Evolutionary conservation across 92 coral and sea anemone genomes (phyloP).

Genomic region (Parazoanthus swiftii): DNA sequence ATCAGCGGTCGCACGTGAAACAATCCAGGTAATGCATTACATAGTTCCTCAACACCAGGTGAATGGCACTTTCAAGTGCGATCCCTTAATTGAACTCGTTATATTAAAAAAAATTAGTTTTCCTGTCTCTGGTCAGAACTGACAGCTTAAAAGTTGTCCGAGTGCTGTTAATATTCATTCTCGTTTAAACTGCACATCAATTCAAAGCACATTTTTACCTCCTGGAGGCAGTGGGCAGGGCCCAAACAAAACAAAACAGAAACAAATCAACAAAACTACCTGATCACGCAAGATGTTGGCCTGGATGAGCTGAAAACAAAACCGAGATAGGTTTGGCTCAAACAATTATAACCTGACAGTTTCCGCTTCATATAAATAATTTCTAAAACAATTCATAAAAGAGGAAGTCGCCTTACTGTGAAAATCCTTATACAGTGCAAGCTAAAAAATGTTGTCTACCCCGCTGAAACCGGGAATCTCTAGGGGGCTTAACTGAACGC

Average conservation of each 20-base stretch:
- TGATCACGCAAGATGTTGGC: not conserved
- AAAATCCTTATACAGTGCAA: not conserved
- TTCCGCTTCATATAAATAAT: not conserved
- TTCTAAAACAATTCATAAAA: not conserved
- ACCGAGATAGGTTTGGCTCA: not conserved
- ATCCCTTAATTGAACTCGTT: not conserved
- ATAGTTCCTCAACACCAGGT: not conserved
- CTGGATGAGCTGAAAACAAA: not conserved
- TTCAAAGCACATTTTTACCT: not conserved
- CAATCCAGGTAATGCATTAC: not conserved
- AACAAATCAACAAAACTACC: not conserved
- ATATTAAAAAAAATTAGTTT: not conserved
- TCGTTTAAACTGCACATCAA: not conserved
- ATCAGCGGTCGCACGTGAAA: slow-evolving; percentile 17
- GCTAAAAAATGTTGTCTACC: not conserved
- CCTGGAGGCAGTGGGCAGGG: not conserved
- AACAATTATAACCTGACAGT: not conserved
- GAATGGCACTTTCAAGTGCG: not conserved
- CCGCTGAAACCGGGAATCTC: not conserved
- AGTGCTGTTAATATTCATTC: not conserved
- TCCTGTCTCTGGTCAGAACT: not conserved
- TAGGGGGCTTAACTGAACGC: not conserved
- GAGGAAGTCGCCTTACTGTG: not conserved
- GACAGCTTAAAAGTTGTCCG: not conserved
- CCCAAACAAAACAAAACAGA: not conserved